A percentile compares a stretch with the other conserved stretches of the same genome.
Conservation (phyloP, 2,888 invertebrate species). For the Lasioglossum villosulum region DNA sequence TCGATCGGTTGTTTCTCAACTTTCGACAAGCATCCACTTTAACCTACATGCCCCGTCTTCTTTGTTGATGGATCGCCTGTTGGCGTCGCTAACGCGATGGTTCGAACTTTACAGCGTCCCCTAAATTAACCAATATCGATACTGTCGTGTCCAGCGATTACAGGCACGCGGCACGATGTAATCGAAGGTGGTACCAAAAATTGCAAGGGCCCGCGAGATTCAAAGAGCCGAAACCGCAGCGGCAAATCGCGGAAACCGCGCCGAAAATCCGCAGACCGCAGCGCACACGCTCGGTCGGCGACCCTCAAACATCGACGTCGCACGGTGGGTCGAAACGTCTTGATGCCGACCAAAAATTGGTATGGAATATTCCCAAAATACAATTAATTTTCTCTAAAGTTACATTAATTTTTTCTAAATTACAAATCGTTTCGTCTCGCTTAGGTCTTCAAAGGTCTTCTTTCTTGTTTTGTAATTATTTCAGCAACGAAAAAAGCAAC, state of each 20-base stretch:
- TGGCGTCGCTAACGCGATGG: not conserved
- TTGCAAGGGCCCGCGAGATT: not conserved
- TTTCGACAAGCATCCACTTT: not conserved
- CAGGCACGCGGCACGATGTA: not conserved
- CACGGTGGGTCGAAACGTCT: not conserved
- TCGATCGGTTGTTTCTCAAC: not conserved
- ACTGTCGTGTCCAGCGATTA: not conserved
- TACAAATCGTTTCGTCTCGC: not conserved
- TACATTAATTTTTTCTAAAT: not conserved
- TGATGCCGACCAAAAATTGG: not conserved
- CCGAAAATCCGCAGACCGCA: conserved; percentile 35
- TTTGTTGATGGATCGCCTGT: conserved; percentile 1
- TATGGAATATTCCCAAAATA: not conserved
- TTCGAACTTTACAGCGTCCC: not conserved
- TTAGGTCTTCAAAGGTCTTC: not conserved
- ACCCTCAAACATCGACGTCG: not conserved
- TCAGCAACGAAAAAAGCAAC: too few relatives aligned
- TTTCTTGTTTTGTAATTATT: not conserved
- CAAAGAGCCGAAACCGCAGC: conserved; percentile 31
- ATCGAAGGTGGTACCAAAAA: not conserved
- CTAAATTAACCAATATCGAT: not conserved
- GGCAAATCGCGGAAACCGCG: conserved; percentile 20
- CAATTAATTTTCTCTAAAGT: not conserved
- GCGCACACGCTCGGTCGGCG: not conserved
- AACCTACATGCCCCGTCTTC: not conserved